Evolutionary conservation across 2,797 vertebrate species (phyloP).

Genomic region (Mionectes olivaceus): DNA sequence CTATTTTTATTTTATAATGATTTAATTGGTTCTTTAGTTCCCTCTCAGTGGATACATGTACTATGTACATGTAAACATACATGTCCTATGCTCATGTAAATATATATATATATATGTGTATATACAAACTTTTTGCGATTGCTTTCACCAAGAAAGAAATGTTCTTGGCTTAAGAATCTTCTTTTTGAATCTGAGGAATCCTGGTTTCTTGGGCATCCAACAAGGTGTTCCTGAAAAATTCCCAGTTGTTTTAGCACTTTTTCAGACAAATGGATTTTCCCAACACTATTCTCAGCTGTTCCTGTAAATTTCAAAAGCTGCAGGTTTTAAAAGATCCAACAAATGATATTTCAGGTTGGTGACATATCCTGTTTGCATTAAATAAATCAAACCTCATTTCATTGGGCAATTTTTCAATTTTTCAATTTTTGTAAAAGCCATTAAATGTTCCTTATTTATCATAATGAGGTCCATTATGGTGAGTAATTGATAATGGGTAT

Average conservation of each 20-base stretch:
- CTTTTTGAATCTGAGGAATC: neutral
- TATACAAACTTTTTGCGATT: neutral
- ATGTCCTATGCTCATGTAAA: neutral
- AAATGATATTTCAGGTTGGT: conserved; percentile 36
- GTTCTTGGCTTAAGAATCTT: neutral
- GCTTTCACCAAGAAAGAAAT: neutral
- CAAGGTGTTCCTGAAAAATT: conserved; percentile 2
- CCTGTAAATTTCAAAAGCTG: neutral
- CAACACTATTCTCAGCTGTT: neutral
- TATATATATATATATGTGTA: neutral
- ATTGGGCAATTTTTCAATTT: conserved; percentile 48
- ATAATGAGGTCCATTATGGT: conserved; percentile 47
- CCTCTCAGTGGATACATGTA: neutral
- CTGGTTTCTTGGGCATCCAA: neutral
- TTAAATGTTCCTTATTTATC: conserved; percentile 56
- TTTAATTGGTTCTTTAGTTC: neutral
- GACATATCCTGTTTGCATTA: conserved; percentile 52
- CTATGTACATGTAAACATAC: neutral
- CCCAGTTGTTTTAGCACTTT: neutral
- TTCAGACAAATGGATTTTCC: neutral
- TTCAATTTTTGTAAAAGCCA: conserved; percentile 48
- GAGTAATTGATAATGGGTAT: conserved; percentile 36
- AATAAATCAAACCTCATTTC: conserved; percentile 54
- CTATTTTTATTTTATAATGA: neutral
- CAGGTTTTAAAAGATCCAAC: neutral